phyloP scores from a whole-genome alignment of 2,888 invertebrate species.

The Zhuqinia jingwanae region DNA sequence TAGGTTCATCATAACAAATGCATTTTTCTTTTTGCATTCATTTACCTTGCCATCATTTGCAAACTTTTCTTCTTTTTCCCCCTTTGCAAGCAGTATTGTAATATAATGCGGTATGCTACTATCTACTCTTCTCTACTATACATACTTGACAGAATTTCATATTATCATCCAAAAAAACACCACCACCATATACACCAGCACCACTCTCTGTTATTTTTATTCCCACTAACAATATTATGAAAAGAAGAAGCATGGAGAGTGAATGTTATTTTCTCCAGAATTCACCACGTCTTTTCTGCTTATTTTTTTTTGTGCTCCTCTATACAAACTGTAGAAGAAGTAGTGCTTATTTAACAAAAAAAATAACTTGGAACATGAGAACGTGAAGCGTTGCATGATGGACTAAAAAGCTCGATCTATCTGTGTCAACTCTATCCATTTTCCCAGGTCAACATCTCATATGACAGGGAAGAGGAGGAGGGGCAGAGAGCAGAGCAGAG shows the following conservation, averaged over 20 bases:
- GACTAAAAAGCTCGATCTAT: conserved; percentile 65
- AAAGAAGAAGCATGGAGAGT: neutral
- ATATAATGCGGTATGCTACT: conserved; percentile 14
- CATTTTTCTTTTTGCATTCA: too few species aligned
- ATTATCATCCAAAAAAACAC: conserved; percentile 55
- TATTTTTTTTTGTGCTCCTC: neutral
- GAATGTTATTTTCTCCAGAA: neutral
- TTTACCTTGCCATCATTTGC: too few species aligned
- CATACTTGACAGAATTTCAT: conserved; percentile 49
- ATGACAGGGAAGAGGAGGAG: conserved; percentile 60
- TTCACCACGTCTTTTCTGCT: neutral
- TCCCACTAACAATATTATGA: neutral
- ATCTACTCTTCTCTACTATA: neutral
- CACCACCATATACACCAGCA: neutral
- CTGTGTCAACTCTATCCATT: conserved; percentile 67
- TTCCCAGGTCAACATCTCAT: conserved; percentile 66
- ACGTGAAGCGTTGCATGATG: conserved; percentile 51
- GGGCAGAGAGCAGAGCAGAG: too few species aligned
- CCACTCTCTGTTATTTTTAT: conserved; percentile 32
- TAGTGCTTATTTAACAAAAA: conserved; percentile 54
- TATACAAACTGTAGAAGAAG: neutral
- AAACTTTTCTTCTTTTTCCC: too few species aligned
- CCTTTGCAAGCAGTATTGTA: neutral
- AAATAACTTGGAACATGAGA: conserved; percentile 50
- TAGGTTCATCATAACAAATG: too few species aligned